phyloP scores from a whole-genome alignment of 2,797 vertebrate genomes.

The Darevskia mixta region DNA sequence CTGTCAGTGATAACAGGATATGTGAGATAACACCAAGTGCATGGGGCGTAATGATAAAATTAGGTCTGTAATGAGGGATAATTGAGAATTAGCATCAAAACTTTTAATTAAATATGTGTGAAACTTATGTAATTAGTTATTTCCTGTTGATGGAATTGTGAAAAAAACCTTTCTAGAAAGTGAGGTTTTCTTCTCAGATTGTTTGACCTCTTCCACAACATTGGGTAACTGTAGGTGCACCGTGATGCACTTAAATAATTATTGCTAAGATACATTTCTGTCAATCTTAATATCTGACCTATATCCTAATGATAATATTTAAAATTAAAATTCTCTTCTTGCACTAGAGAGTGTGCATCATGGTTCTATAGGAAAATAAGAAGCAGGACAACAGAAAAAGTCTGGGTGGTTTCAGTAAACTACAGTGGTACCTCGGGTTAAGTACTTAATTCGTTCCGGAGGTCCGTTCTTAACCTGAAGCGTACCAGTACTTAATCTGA shows the following conservation, averaged over 20 bases:
- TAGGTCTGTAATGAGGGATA: constrained; percentile 6
- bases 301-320: neutral
- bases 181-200: constrained; percentile 17
- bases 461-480: too few relatives aligned
- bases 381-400: constrained; percentile 18
- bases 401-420: neutral
- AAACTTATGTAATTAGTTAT: neutral
- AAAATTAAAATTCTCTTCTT: neutral
- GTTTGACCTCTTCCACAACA: neutral
- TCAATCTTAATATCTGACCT: constrained; percentile 17
- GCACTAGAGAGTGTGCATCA: neutral
- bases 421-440: neutral
- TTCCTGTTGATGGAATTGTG: constrained; percentile 6
- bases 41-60: constrained; percentile 18
- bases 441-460: too few relatives aligned
- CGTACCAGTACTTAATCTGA: too few relatives aligned
- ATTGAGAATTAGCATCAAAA: constrained; percentile 29
- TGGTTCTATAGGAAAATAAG: neutral
- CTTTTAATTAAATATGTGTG: constrained; percentile 21
- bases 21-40: constrained; percentile 5
- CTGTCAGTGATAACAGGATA: constrained; percentile 24
- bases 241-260: neutral
- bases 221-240: neutral
- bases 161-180: neutral
- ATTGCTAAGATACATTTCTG: constrained; percentile 6